Base-by-base conservation (phyloP, 2,113 vertebrate species). In the Hyperopisus bebe region DNA sequence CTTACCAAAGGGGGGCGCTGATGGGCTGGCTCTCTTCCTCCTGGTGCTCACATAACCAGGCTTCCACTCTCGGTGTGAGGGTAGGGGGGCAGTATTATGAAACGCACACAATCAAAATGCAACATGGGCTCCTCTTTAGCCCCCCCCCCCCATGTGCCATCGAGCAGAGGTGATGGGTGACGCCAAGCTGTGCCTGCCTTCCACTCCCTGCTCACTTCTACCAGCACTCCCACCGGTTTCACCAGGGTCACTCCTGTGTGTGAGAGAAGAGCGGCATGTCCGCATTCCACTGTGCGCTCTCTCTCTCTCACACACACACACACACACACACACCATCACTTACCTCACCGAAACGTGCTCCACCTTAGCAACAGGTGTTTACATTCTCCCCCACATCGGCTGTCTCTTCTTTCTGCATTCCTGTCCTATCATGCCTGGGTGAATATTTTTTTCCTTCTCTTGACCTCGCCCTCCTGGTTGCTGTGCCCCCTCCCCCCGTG, bases 311-410 rank as follows among this genome's bases (percentile, higher is more conserved):
- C 53, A n/a, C 35, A 5, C 51, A 0, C 50, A 51, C 50, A 21
- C 51, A 4, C 50, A 53, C 51, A 58, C 51, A 58, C 53, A 44
- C 55, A 55, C 53, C 53, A 3, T 53, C 31, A 42, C 55, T 46
- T 88, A 58, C 53, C 55, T 44, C 86, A 88, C 51, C 8, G 24
- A 88, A 55, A 44, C 53, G 53, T 42, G 86, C 86, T 35, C 35
- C 55, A 62, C 86, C 35, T 87, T 88, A 88, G 86, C 55, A 27
- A 88, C 86, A 62, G 35, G 62, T 35, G 53, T 39, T 24, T 24
- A 70, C 62, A 15, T 21, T 7, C 17, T 13, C 44, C 42, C 17
- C 15, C 9, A 21, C n/a, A 13, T 13, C 42, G 5, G 42, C 55
- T 50, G 31, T 31, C 70, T 8, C 46, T 47, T 10, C 15, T 89